Evolutionary conservation across 1,140 invertebrate genomes (phyloP).

Genomic region (Lepidurus packardi): DNA sequence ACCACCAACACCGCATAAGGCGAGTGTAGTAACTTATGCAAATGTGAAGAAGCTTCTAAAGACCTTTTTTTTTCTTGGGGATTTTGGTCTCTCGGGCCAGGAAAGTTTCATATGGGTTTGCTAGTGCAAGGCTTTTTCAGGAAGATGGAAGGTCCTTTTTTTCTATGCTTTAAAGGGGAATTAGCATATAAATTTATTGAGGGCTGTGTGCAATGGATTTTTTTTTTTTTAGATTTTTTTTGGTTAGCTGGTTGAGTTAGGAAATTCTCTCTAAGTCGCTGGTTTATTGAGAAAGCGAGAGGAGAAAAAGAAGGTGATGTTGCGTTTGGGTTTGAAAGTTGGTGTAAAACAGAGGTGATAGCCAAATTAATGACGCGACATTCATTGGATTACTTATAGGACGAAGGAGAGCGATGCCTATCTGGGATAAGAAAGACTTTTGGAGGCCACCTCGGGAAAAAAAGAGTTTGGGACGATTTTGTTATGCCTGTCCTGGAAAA

Average conservation of each 20-base stretch:
- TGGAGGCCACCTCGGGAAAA: not conserved
- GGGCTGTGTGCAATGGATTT: not conserved
- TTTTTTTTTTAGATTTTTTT: not conserved
- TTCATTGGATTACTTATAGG: not conserved
- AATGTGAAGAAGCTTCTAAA: constrained; percentile 6
- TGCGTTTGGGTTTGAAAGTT: not conserved
- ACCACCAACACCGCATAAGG: constrained; percentile 20
- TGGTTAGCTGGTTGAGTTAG: no score
- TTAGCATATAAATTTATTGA: constrained; percentile 17
- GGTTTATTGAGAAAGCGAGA: not conserved
- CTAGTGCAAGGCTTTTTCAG: not conserved
- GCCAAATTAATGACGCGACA: constrained; percentile 10
- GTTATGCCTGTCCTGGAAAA: no score
- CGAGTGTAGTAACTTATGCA: constrained; percentile 15
- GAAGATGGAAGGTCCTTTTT: not conserved
- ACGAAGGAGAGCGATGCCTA: not conserved
- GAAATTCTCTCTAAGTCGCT: not conserved
- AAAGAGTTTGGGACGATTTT: not conserved
- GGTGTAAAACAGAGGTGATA: not conserved
- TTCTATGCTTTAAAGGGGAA: not conserved
- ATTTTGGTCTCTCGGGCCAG: not conserved
- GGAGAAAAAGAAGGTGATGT: not conserved
- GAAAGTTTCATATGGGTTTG: not conserved
- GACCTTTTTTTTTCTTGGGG: not conserved
- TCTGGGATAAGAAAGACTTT: not conserved